Evolutionary conservation across 2,113 vertebrate genomes (phyloP), one percentile per base, ranked within the genome.

Genomic region (Proterorhinus semilunaris): DNA sequence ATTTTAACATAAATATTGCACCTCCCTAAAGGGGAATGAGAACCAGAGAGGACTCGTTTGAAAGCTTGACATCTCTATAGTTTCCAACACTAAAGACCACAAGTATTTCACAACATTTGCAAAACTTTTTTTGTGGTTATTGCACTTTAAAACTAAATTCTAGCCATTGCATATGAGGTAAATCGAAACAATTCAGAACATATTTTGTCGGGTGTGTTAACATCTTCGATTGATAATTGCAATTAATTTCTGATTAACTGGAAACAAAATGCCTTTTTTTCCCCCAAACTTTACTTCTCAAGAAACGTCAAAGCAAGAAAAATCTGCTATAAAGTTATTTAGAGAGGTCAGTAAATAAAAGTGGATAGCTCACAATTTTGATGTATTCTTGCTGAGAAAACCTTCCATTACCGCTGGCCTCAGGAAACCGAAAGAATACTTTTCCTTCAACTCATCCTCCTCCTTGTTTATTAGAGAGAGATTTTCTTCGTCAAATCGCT

Each of bases 361-460:
- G 8, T 54, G 51, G 17, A 53, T 21, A 9, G 27, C 27, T 36
- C 27, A 36, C 7, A 21, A 7, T 54, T 21, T 54, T 21, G 4
- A 10, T 27, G 4, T 7, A 21, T 54, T 54, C 17, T 53, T 17
- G 10, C 10, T 10, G 21, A 21, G 7, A 9, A 17, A 50, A 50
- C 11, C 5, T 13, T 50, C 63, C 48, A 62, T 53, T 10, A 54
- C 62, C 16, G 11, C 78, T 62, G 71, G 73, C 75, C 16, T 61
- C 48, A 57, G 71, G 65, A 64, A 81, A 71, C 64, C 10, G 1
- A 6, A 58, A 42, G 27, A 6, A 36, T 7, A 11, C 8, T 58
- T 42, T 15, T 42, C 6, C 6, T 21, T n/a, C 5, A 6, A 2
- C 11, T 58, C 36, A 59, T 43, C 36, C 12, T 59, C 43, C 27